A percentile compares a stretch with the other conserved stretches of the same genome.
phyloP scores from a whole-genome alignment of 2,888 invertebrate species.

The Trissolcus japonicus region DNA sequence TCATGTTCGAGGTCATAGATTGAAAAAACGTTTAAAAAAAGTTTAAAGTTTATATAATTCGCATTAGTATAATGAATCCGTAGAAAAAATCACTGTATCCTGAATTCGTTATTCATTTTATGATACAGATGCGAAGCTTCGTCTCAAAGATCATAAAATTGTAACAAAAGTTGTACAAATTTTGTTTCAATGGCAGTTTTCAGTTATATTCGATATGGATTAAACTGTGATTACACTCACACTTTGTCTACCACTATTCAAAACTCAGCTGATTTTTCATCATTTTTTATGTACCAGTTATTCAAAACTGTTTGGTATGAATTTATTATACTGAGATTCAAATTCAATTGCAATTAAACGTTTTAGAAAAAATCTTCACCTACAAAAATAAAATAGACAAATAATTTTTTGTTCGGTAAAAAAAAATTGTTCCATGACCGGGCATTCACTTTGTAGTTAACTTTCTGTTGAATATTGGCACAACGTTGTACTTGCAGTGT shows the following conservation, averaged over 20 bases:
- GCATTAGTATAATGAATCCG: no score
- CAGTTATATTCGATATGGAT: conserved; percentile 62
- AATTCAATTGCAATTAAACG: no score
- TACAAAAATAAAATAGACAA: no score
- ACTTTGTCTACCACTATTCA: conserved; percentile 18
- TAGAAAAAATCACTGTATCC: not conserved
- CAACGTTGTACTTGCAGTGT: conserved; percentile 72
- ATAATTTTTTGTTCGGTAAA: not conserved
- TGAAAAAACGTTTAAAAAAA: no score
- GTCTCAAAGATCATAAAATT: conserved; percentile 20
- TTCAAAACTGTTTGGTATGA: no score
- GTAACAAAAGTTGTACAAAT: conserved; percentile 26
- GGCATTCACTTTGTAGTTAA: conserved; percentile 63
- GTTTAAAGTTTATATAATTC: no score
- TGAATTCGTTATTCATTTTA: conserved; percentile 5
- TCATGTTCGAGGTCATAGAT: no score
- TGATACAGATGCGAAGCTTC: conserved; percentile 24
- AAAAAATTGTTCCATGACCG: not conserved
- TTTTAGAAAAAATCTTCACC: no score
- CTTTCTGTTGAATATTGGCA: conserved; percentile 72
- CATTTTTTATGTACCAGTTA: not conserved
- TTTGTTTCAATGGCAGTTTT: conserved; percentile 63
- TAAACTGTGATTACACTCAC: conserved; percentile 57
- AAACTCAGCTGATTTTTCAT: conserved; percentile 40
- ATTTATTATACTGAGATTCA: no score